These are phyloP conservation scores for Isaurus tuberculatus DNA, from an alignment of 92 coral and sea anemone genomes.

Conservation along the genomic window DNA sequence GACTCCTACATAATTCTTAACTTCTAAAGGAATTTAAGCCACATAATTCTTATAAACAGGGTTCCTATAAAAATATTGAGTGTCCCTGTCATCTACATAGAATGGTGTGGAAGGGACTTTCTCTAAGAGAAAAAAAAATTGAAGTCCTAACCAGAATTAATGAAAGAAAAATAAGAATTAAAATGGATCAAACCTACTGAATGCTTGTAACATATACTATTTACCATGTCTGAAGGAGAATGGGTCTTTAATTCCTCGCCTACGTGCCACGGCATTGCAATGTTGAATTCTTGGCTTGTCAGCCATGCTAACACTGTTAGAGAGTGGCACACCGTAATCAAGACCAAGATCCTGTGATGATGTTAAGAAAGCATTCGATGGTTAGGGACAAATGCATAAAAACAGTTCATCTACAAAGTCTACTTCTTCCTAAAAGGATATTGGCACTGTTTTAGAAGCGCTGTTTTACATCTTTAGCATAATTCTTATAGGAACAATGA, in stretches of 20 bases:
- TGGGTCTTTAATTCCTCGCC: conserved; percentile 73
- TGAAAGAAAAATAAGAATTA: too few species aligned
- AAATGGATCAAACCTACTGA: too few species aligned
- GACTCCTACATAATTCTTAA: too few species aligned
- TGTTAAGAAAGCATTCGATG: not conserved
- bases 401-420: not conserved
- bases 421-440: not conserved
- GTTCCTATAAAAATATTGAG: too few species aligned
- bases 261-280: conserved; percentile 55
- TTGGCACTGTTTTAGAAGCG: too few species aligned
- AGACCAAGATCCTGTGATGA: conserved; percentile 21
- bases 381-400: not conserved
- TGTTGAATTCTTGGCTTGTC: conserved; percentile 74
- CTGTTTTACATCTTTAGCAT: not conserved
- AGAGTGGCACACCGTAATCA: conserved; percentile 80
- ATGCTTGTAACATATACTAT: not conserved
- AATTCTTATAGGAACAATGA: too few species aligned
- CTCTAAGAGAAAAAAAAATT: too few species aligned
- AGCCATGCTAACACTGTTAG: conserved; percentile 86
- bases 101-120: too few species aligned
- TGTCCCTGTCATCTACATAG: too few species aligned
- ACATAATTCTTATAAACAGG: too few species aligned
- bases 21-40: too few species aligned
- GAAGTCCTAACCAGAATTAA: too few species aligned
- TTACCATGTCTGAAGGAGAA: conserved; percentile 92